phyloP scores from a whole-genome alignment of 1,140 invertebrate genomes.

The Venturia canescens region DNA sequence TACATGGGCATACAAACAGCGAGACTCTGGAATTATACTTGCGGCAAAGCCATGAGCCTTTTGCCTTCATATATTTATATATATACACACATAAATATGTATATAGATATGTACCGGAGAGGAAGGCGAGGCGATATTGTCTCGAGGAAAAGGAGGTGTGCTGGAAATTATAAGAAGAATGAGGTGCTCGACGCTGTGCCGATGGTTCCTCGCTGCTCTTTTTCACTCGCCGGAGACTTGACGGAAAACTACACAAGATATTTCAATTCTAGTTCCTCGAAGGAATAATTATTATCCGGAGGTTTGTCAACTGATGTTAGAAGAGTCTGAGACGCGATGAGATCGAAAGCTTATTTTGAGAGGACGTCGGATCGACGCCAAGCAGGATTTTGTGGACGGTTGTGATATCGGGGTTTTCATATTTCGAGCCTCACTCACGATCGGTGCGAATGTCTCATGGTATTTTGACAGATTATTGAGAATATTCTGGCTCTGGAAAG shows the following conservation, averaged over 20 bases:
- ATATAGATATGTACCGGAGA: not conserved
- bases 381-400: too few relatives aligned
- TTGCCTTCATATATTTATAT: slow-evolving; percentile 33
- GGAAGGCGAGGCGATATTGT: slow-evolving; percentile 35
- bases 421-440: too few relatives aligned
- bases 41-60: slow-evolving; percentile 49
- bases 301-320: too few relatives aligned
- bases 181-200: slow-evolving; percentile 32
- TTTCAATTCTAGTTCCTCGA: not conserved
- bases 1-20: slow-evolving; percentile 69
- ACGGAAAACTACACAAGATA: not conserved
- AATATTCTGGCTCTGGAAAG: not conserved
- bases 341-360: too few relatives aligned
- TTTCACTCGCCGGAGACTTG: slow-evolving; percentile 12
- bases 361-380: too few relatives aligned
- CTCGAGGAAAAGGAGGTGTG: slow-evolving; percentile 41
- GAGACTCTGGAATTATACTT: slow-evolving; percentile 63
- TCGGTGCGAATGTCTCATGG: too few relatives aligned
- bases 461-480: too few relatives aligned
- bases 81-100: not conserved
- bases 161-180: slow-evolving; percentile 42
- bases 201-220: slow-evolving; percentile 33
- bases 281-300: not conserved
- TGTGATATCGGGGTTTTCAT: too few relatives aligned
- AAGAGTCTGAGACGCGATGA: too few relatives aligned